Base-by-base conservation (phyloP, 2,797 vertebrate genomes). In the Urocyon cinereoargenteus region DNA sequence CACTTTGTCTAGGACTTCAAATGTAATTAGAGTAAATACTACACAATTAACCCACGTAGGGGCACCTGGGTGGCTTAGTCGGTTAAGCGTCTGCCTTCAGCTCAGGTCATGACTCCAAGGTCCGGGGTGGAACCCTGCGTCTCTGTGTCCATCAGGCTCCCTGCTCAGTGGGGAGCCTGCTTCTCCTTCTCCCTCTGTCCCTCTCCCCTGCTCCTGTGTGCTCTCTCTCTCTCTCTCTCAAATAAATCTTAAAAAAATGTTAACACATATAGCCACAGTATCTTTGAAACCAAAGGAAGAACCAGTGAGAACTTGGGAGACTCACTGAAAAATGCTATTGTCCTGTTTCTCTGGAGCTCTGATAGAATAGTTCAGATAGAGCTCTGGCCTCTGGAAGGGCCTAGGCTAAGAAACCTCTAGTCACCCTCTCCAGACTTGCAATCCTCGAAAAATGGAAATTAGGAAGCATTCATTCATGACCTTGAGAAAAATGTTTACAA, bases 401-500 rank as follows among this genome's bases (percentile, higher is more conserved):
- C 22, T 19, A 53, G 59, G 28, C 66, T 64, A 34, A 89, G 90
- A 88, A 90, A 89, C 51, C 64, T 93, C 36, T n/a, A 4, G 49
- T n/a, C 96, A 62, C 59, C 62, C 87, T 97, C 95, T 91, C 59
- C 21, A 88, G 81, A 92, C 57, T 18, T 45, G 55, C 72, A 81
- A 84, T 82, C 59, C 78, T 90, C 68, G 82, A 79, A 95, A 91
- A 59, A 45, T 18, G 75, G 57, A 86, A 94, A 91, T 83, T 86
- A 92, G 85, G 90, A 90, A 93, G 81, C 64, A 53, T 86, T 94
- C 81, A 91, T 87, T 97, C 79, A 70, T 81, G 82, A 70, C 87
- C 90, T 97, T 95, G 70, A 91, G 75, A 92, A 86, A 75, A 78
- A 24, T 51, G 31, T 91, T 93, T 97, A 87, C 81, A 85, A 89